These are phyloP conservation scores for Palythoa caribaeorum DNA, from an alignment of 92 coral and sea anemone genomes.

Conservation along the genomic window DNA sequence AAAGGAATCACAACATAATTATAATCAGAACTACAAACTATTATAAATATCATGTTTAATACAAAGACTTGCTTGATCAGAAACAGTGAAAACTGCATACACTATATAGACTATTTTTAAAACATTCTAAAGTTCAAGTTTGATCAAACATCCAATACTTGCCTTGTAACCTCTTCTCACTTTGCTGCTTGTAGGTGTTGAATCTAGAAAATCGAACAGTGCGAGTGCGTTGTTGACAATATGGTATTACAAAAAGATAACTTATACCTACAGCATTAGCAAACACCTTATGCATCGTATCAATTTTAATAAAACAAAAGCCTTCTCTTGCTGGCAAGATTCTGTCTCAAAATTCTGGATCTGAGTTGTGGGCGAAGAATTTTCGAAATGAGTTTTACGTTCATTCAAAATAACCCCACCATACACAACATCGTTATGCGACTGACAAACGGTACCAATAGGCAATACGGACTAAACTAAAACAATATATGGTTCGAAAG, in stretches of 20 bases:
- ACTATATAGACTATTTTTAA: background rate
- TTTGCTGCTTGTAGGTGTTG: slow-evolving; percentile 21
- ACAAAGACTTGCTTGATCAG: background rate
- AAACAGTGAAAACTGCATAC: background rate
- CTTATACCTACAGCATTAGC: no score
- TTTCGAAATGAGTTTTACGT: no score
- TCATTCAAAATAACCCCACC: no score
- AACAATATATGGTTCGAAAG: no score
- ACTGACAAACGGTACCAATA: no score
- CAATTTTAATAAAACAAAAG: no score
- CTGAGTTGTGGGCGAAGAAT: no score
- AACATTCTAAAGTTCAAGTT: background rate
- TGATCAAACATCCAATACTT: background rate
- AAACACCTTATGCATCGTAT: no score
- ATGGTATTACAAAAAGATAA: background rate
- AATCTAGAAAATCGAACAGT: background rate
- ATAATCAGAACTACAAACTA: background rate
- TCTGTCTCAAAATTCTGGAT: no score
- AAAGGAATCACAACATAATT: background rate
- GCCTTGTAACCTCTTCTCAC: slow-evolving; percentile 10
- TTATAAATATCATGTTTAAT: background rate
- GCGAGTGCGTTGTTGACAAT: background rate
- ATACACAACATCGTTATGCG: no score
- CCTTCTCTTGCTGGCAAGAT: no score
- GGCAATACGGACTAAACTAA: no score